phyloP scores from a whole-genome alignment of 2,888 invertebrate species.

The Holacanthella duospinosa region DNA sequence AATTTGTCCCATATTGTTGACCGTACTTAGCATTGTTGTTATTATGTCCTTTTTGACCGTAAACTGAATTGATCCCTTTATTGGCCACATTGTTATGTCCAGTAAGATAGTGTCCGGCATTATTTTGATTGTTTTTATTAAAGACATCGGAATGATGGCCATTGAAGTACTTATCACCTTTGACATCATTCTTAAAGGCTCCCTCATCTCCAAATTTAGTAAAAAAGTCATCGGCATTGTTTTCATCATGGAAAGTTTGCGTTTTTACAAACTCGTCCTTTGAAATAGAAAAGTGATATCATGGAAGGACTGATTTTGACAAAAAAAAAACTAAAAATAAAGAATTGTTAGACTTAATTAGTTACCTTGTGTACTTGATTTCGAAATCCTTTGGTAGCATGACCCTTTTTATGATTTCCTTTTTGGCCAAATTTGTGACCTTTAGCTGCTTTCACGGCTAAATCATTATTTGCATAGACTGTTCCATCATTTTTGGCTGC shows the following conservation, averaged over 20 bases:
- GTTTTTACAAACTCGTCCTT: slow-evolving; percentile 32
- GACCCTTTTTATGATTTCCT: slow-evolving; percentile 34
- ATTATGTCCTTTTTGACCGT: slow-evolving; percentile 29
- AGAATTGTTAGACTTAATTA: not conserved
- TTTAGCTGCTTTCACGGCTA: slow-evolving; percentile 27
- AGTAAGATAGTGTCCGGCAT: slow-evolving; percentile 24
- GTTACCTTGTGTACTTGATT: slow-evolving; percentile 31
- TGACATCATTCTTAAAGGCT: slow-evolving; percentile 31
- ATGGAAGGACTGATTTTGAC: not conserved
- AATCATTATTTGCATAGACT: slow-evolving; percentile 29
- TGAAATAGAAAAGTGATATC: not conserved
- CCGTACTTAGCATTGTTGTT: slow-evolving; percentile 26
- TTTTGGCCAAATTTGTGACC: slow-evolving; percentile 30
- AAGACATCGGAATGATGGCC: slow-evolving; percentile 29
- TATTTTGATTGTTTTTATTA: slow-evolving; percentile 30
- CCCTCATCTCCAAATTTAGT: slow-evolving; percentile 36
- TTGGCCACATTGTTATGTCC: slow-evolving; percentile 32
- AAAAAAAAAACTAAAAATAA: not conserved
- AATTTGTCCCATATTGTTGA: slow-evolving; percentile 23
- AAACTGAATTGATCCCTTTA: slow-evolving; percentile 24
- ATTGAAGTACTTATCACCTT: slow-evolving; percentile 34
- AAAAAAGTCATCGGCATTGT: slow-evolving; percentile 30
- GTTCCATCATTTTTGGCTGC: slow-evolving; percentile 29
- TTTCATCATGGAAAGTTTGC: slow-evolving; percentile 34
- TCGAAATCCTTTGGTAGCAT: slow-evolving; percentile 33